phyloP scores from a whole-genome alignment of 2,113 vertebrate genomes.

The Gulo gulo region DNA sequence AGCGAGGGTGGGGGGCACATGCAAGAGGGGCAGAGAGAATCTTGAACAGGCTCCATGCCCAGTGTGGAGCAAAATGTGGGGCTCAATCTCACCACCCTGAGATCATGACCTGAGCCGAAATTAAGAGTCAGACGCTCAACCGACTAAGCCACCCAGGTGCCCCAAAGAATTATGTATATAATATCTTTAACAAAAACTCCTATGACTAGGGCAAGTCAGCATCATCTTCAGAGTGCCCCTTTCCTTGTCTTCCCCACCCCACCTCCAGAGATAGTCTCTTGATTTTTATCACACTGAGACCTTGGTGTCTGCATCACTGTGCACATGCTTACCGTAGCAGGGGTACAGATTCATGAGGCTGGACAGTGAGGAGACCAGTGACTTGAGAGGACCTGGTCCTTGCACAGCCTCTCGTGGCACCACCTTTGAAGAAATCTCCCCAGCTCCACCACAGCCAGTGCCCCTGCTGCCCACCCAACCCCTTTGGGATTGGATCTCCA shows the following conservation, averaged over 20 bases:
- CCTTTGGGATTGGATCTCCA: background rate
- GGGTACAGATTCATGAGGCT: background rate
- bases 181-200: background rate
- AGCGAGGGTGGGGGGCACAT: background rate
- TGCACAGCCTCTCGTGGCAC: background rate
- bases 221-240: background rate
- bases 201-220: background rate
- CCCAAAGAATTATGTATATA: too few relatives aligned
- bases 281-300: background rate
- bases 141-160: background rate
- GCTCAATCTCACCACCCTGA: background rate
- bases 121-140: background rate
- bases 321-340: fast-evolving
- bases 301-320: background rate
- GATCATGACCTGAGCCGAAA: background rate
- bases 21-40: background rate
- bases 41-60: background rate
- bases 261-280: background rate
- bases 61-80: background rate
- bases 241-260: background rate
- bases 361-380: background rate
- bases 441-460: background rate
- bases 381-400: background rate
- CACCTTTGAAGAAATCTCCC: background rate
- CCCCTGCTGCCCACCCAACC: background rate